Percentiles rank a stretch among this genome's conserved stretches.
These are phyloP conservation scores for Piezodorus guildinii DNA, from an alignment of 1,140 invertebrate species.

Conservation along the genomic window DNA sequence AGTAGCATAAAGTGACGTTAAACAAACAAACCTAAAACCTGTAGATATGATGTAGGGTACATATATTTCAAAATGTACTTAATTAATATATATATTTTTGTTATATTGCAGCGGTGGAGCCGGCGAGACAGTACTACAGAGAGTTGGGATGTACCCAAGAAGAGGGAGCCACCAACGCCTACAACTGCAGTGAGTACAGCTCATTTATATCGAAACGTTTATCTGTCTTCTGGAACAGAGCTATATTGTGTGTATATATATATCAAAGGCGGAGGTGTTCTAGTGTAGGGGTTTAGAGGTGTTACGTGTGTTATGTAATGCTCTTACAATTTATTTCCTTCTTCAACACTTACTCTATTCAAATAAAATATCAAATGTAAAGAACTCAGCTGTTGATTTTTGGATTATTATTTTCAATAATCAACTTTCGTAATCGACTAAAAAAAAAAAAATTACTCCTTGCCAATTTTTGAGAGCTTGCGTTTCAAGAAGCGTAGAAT, in stretches of 20 bases:
- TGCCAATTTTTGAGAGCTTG: too few relatives aligned
- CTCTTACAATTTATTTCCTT: background rate
- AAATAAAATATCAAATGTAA: too few relatives aligned
- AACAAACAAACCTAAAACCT: too few relatives aligned
- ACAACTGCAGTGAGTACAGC: slow-evolving; percentile 18
- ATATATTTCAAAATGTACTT: too few relatives aligned
- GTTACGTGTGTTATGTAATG: background rate
- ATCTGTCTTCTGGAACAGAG: background rate
- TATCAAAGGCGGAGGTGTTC: background rate
- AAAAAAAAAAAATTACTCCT: too few relatives aligned
- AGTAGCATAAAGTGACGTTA: too few relatives aligned
- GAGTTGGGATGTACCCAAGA: slow-evolving; percentile 3
- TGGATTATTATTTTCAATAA: too few relatives aligned
- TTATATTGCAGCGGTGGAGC: background rate
- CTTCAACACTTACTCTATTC: background rate
- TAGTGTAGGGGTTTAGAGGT: too few relatives aligned
- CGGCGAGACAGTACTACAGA: slow-evolving; percentile 14
- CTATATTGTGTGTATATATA: background rate
- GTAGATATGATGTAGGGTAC: too few relatives aligned
- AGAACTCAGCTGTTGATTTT: too few relatives aligned
- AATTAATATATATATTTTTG: background rate
- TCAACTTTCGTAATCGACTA: too few relatives aligned
- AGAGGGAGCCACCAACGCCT: background rate
- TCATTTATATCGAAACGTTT: background rate
- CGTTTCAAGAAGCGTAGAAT: too few relatives aligned